A percentile compares a stretch with the other conserved stretches of the same genome.
phyloP scores from a whole-genome alignment of 2,113 vertebrate genomes.

The Dromiciops gliroides region DNA sequence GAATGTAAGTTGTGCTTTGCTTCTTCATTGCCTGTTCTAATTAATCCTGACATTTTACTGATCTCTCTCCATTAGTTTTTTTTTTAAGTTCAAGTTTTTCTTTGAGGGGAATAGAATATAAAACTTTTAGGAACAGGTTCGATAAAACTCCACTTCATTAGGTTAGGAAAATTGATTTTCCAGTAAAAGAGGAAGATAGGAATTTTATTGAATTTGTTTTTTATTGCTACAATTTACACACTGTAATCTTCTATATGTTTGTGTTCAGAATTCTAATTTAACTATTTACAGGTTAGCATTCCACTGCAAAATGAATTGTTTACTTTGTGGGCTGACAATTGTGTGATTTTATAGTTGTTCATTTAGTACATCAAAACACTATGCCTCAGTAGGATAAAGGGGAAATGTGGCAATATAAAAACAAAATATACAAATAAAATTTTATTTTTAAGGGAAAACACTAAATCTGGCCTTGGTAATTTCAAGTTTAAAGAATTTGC shows the following conservation, averaged over 20 bases:
- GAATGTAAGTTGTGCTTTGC: background rate
- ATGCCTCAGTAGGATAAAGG: background rate
- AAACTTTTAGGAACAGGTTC: slow-evolving; percentile 43
- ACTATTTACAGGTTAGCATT: slow-evolving; percentile 31
- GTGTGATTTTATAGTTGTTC: background rate
- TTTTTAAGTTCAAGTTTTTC: slow-evolving; percentile 27
- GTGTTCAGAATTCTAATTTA: background rate
- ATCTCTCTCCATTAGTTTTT: background rate
- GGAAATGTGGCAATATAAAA: background rate
- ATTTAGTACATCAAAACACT: background rate
- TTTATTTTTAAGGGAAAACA: background rate
- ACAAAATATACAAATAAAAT: background rate
- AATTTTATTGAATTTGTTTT: background rate
- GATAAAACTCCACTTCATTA: slow-evolving; percentile 21
- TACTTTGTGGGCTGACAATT: background rate
- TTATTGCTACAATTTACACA: background rate
- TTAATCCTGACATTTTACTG: slow-evolving; percentile 39
- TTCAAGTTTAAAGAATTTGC: slow-evolving; percentile 13
- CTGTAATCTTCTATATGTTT: background rate
- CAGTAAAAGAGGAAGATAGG: background rate
- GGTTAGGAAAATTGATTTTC: slow-evolving; percentile 12
- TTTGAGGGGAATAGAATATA: slow-evolving; percentile 14
- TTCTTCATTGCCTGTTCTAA: slow-evolving; percentile 29
- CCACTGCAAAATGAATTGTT: background rate
- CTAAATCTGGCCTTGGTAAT: background rate